Conservation (phyloP, 2,797 vertebrate species). For the Bovichtus variegatus region DNA sequence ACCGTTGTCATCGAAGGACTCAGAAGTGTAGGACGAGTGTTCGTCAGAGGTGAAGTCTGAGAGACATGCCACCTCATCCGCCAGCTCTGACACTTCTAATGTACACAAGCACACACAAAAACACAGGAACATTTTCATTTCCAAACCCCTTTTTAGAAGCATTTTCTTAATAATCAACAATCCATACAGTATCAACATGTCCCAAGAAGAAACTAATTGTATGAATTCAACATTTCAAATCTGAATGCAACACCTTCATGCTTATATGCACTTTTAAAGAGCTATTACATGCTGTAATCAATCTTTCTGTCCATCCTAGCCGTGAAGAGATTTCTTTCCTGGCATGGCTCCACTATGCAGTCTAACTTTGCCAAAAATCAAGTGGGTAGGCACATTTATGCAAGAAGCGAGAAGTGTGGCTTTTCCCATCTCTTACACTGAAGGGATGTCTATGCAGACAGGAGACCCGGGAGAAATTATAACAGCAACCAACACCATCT, state of each 20-base stretch:
- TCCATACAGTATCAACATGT: background rate
- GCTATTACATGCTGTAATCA: background rate
- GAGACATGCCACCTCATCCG: slow-evolving; percentile 89
- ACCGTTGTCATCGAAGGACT: slow-evolving; percentile 96
- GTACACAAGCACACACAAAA: slow-evolving; percentile 42
- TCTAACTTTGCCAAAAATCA: slow-evolving; percentile 6
- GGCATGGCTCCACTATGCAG: slow-evolving; percentile 1
- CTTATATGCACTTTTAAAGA: background rate
- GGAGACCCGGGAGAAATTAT: background rate
- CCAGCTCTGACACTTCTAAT: slow-evolving; percentile 85
- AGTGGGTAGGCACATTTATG: background rate
- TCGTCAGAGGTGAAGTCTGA: slow-evolving; percentile 93
- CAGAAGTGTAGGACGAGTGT: slow-evolving; percentile 94
- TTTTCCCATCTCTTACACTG: background rate
- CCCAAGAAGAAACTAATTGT: background rate
- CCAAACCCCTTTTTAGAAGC: background rate
- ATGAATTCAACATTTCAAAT: background rate
- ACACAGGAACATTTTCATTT: background rate
- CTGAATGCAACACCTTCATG: background rate
- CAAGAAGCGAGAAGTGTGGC: background rate
- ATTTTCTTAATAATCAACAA: background rate
- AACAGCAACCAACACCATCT: background rate
- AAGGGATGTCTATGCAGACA: background rate
- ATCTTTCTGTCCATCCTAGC: background rate
- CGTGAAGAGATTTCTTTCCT: background rate